Evolutionary conservation across 2,888 invertebrate species (phyloP).

Genomic region (Podabrus alpinus): DNA sequence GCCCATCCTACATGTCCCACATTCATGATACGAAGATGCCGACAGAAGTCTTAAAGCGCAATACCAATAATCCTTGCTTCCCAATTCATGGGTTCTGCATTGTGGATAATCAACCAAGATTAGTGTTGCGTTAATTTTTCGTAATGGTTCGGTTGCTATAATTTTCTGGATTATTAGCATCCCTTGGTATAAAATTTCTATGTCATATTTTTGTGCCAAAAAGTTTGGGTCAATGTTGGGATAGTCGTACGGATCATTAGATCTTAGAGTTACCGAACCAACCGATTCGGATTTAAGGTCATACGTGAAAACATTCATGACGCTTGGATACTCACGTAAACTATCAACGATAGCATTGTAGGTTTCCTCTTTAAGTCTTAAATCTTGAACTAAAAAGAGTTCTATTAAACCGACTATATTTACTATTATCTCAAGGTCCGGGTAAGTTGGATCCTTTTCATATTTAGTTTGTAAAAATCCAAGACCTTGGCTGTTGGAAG

Average conservation of each 20-base stretch:
- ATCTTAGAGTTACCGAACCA: conserved; percentile 40
- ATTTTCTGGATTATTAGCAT: conserved; percentile 50
- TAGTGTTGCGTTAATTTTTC: neutral
- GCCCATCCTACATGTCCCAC: conserved; percentile 62
- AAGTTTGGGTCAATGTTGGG: conserved; percentile 41
- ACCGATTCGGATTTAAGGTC: conserved; percentile 41
- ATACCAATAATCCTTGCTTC: conserved; percentile 56
- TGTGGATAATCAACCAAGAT: conserved; percentile 48
- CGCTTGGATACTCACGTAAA: conserved; percentile 35
- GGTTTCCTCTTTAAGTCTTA: conserved; percentile 33
- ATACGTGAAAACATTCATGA: conserved; percentile 30
- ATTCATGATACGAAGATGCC: conserved; percentile 57
- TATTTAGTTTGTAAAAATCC: conserved; percentile 32
- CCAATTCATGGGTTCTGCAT: conserved; percentile 51
- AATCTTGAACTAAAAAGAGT: conserved; percentile 31
- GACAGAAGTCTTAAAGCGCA: conserved; percentile 56
- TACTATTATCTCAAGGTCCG: conserved; percentile 36
- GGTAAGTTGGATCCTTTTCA: conserved; percentile 33
- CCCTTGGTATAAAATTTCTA: conserved; percentile 63
- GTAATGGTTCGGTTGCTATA: conserved; percentile 47
- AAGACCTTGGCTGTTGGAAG: conserved; percentile 37
- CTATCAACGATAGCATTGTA: conserved; percentile 27
- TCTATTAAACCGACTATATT: conserved; percentile 11
- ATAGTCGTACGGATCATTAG: conserved; percentile 40
- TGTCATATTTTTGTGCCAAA: conserved; percentile 56